Evolutionary conservation across 1,140 invertebrate genomes (phyloP).

Genomic region (Bombus affinis): DNA sequence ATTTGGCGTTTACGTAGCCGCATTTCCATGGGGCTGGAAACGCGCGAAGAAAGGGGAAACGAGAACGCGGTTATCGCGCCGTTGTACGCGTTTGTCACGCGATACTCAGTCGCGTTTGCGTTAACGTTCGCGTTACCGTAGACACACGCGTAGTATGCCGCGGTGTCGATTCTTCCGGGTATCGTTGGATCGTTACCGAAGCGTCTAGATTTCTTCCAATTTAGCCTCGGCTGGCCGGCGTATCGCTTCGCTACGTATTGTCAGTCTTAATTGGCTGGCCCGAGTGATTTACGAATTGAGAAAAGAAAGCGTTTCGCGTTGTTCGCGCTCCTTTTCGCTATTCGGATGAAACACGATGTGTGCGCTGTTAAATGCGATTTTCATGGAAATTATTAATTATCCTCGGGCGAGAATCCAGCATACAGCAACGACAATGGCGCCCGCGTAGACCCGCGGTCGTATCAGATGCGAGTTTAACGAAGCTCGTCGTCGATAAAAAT

Average conservation of each 20-base stretch:
- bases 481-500: constrained; percentile 45
- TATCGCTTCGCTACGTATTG: constrained; percentile 40
- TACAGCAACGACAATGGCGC: constrained; percentile 26
- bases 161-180: constrained; percentile 57
- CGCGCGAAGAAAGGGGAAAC: background rate
- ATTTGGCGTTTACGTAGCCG: constrained; percentile 9
- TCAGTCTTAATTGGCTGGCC: constrained; percentile 60
- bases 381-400: constrained; percentile 60
- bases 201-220: constrained; percentile 61
- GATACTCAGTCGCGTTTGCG: constrained; percentile 2
- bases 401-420: constrained; percentile 13
- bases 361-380: constrained; percentile 26
- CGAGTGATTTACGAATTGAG: constrained; percentile 60
- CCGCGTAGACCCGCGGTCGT: background rate
- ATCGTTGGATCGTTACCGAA: constrained; percentile 47
- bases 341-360: constrained; percentile 52
- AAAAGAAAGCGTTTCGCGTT: constrained; percentile 58
- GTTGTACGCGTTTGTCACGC: constrained; percentile 36
- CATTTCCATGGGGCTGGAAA: constrained; percentile 1
- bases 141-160: background rate
- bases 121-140: background rate
- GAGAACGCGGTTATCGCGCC: constrained; percentile 1
- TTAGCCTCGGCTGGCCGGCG: constrained; percentile 34
- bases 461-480: constrained; percentile 49
- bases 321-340: constrained; percentile 45